Conservation (phyloP, 2,888 invertebrate genomes). For the Andrena praecox region DNA sequence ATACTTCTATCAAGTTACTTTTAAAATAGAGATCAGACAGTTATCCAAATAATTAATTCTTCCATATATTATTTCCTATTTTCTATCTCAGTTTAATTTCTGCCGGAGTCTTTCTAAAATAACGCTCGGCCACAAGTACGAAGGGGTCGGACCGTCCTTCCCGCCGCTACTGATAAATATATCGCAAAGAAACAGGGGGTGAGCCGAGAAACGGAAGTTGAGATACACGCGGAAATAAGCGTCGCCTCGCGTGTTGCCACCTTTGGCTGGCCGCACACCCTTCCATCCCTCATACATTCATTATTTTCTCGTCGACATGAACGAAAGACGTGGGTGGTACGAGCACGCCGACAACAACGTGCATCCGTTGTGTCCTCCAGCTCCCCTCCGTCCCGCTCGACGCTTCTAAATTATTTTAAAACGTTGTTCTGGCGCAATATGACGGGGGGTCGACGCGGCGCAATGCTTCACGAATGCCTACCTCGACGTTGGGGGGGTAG, state of each 20-base stretch:
- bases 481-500: slow-evolving; percentile 3
- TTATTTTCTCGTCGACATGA: slow-evolving; percentile 70
- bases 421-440: slow-evolving; percentile 67
- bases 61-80: too few species aligned
- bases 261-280: slow-evolving; percentile 34
- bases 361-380: slow-evolving; percentile 22
- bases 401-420: slow-evolving; percentile 73
- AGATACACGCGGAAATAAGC: slow-evolving; percentile 36
- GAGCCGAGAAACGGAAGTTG: slow-evolving; percentile 10
- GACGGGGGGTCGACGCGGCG: slow-evolving; percentile 48
- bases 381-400: slow-evolving; percentile 20
- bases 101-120: too few species aligned
- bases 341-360: slow-evolving; percentile 25
- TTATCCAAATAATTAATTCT: too few species aligned
- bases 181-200: background rate
- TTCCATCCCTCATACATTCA: slow-evolving; percentile 61
- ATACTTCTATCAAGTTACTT: too few species aligned
- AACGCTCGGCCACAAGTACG: background rate
- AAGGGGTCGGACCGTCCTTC: background rate
- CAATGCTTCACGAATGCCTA: slow-evolving; percentile 39
- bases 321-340: slow-evolving; percentile 41
- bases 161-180: background rate
- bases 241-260: slow-evolving; percentile 55
- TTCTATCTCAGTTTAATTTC: too few species aligned
- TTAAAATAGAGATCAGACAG: too few species aligned